These are phyloP conservation scores for Eubasilissa splendida DNA, from an alignment of 2,888 invertebrate genomes.

Conservation along the genomic window DNA sequence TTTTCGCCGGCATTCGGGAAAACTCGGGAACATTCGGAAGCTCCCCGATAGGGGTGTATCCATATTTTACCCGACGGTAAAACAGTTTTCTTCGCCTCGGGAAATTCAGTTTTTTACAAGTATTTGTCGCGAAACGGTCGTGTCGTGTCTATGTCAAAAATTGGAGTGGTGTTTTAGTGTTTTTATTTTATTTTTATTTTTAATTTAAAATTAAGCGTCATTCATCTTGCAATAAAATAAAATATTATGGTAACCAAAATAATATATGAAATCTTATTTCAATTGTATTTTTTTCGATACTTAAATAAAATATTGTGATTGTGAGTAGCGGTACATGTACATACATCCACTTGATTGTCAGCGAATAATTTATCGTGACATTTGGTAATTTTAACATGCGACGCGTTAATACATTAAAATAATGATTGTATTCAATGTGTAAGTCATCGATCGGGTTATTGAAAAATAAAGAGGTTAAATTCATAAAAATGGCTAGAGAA, in stretches of 20 bases:
- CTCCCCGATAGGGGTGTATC: slow-evolving; percentile 32
- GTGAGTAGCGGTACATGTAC: slow-evolving; percentile 4
- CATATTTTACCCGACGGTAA: slow-evolving; percentile 21
- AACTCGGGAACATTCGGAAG: slow-evolving; percentile 34
- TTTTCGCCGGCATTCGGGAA: slow-evolving; percentile 45
- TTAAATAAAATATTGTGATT: slow-evolving; percentile 8
- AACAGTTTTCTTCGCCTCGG: slow-evolving; percentile 23
- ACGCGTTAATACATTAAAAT: too few species aligned
- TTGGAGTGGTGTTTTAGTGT: slow-evolving; percentile 34
- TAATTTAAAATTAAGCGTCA: not conserved
- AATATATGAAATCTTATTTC: not conserved
- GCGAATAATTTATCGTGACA: slow-evolving; percentile 19
- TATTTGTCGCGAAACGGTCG: slow-evolving; percentile 32
- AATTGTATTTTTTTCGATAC: too few species aligned
- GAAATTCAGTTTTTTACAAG: slow-evolving; percentile 39
- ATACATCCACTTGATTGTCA: not conserved
- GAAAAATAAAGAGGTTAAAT: too few species aligned
- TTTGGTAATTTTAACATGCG: slow-evolving; percentile 6
- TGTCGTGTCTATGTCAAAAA: slow-evolving; percentile 18
- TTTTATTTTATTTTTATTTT: slow-evolving; percentile 32
- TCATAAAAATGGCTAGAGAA: too few species aligned
- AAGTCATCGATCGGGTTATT: too few species aligned
- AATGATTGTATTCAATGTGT: too few species aligned
- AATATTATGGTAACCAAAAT: not conserved
- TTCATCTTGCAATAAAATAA: not conserved